Base-by-base conservation (phyloP, 2,888 invertebrate species). In the Maniola hyperantus region DNA sequence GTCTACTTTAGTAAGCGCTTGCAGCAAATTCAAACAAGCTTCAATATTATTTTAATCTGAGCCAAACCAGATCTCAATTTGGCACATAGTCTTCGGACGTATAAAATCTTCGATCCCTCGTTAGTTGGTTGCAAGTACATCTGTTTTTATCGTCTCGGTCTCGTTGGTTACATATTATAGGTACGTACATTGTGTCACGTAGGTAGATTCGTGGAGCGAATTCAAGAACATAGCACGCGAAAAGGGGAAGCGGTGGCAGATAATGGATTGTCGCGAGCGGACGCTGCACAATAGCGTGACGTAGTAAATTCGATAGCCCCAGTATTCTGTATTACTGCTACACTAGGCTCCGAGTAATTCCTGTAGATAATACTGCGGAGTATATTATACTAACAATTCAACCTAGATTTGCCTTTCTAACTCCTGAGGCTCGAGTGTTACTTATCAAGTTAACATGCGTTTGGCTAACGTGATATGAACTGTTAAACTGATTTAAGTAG, bases 181-280 rank as follows among this genome's bases (percentile, higher is more conserved):
- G 53, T 44, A 46, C n/a, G 42, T 53, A 53, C n/a, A 58, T 65
- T 58, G 34, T 42, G 46, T 53, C 61, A 57, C 50, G 64, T 64
- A 46, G 57, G 64, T 64, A 46, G 57, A 13, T 42, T 57, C 57
- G 65, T 44, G 63, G 65, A 62, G 55, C 60, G 62, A 46, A 36
- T 72, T 70, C 58, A 62, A 62, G 66, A 68, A 67, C 64, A 65
- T 63, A 66, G 71, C 73, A 76, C 72, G 73, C 72, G 71, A 71
- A 58, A 44, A 48, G 58, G 67, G 68, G 72, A 71, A 73, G 66
- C 68, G 66, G 66, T 65, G 68, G 67, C 71, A 74, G 76, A 74
- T 72, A 74, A 68, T 67, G 63, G 57, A 65, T 68, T 50, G 53
- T 61, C 59, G 55, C 57, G 50, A 58, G 66, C 65, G 70, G 69